Conservation (phyloP, 2,113 vertebrate genomes). For the Pterocles burchelli region DNA sequence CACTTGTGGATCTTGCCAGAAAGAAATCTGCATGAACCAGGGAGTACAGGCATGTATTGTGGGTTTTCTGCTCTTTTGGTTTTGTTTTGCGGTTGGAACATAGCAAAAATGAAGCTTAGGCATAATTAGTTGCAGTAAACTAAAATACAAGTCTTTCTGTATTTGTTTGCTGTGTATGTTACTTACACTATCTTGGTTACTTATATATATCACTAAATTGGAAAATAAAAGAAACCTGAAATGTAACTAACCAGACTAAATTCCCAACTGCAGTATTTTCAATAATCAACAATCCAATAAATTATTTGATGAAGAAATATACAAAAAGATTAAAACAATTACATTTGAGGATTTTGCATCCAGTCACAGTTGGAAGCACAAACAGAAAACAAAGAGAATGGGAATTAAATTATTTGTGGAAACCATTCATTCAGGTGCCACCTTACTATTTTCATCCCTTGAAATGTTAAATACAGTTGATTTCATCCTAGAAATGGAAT, state of each 20-base stretch:
- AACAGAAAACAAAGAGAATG: background rate
- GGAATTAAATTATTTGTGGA: background rate
- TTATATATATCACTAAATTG: background rate
- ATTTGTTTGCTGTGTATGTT: background rate
- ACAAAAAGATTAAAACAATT: background rate
- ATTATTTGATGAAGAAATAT: background rate
- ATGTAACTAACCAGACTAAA: background rate
- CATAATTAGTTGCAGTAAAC: background rate
- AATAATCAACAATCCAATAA: background rate
- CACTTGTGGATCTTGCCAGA: background rate
- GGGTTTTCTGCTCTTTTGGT: background rate
- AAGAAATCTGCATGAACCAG: background rate
- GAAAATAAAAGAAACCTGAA: background rate
- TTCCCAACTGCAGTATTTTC: background rate
- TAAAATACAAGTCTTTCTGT: background rate
- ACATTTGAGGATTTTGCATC: background rate
- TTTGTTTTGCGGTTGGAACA: background rate
- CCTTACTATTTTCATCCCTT: background rate
- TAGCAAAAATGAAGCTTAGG: background rate
- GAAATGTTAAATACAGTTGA: background rate
- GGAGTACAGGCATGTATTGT: background rate
- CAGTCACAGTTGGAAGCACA: background rate
- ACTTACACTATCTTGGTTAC: background rate
- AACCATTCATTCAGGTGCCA: background rate
- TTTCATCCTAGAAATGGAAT: constrained; percentile 20